Evolutionary conservation across 2,113 vertebrate genomes (phyloP), one percentile per base, ranked within the genome.

Genomic region (Ameiurus melas): DNA sequence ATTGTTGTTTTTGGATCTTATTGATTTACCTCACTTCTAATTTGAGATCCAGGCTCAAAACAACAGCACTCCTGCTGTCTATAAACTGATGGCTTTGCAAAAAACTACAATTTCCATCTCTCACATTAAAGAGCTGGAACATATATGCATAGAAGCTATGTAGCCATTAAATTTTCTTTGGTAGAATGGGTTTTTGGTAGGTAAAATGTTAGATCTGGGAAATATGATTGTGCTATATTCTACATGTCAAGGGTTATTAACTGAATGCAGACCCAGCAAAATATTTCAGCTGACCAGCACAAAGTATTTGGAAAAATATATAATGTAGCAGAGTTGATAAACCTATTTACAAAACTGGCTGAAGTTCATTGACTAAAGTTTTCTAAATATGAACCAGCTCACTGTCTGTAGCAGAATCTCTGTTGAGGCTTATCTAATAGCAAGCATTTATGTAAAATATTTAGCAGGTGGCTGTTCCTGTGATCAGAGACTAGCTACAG

Each of bases 1-100:
- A 33, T 86, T 64, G 66, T 80, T 79, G 53, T 55, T 84, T 75
- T 82, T 62, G 83, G 77, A 83, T 73, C 58, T 75, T 77, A 78
- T 79, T 55, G 87, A 85, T 68, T 79, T 39, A 58, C 12, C 58
- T 85, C 70, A 51, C 57, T 64, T 78, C 58, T 17, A 55, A 39
- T 80, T 51, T 60, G 33, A 55, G 33, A 5, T 51, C 19, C 30
- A n/a, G 60, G 36, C 51, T 80, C 33, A 58, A 20, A 68, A 73
- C 22, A 64, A 83, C 66, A 60, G 13, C 51, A 43, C 68, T 88
- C 36, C 53, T 25, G 43, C 17, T 53, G n/a, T 71, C 14, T 39
- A 22, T 30, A 83, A 70, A 87, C 14, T 33, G 66, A 73, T 47
- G 66, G n/a, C 62, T 84, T 55, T 82, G 51, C 86, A 81, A 66